Conservation (phyloP, 2,797 vertebrate genomes). For the Melanotaenia boesemani region DNA sequence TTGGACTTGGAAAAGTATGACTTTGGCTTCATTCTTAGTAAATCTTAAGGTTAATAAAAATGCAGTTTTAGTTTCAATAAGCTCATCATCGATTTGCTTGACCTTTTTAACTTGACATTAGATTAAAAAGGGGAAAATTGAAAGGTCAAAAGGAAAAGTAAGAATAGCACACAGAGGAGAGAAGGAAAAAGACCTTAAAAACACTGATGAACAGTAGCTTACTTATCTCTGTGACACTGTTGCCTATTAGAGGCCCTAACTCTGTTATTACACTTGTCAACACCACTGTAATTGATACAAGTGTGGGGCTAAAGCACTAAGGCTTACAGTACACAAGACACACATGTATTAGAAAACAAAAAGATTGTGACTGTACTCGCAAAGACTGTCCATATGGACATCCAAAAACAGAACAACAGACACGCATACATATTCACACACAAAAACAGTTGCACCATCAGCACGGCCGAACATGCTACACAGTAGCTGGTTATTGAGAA, state of each 20-base stretch:
- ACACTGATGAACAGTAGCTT: slow-evolving; percentile 44
- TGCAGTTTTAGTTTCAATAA: slow-evolving; percentile 6
- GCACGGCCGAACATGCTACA: slow-evolving; percentile 51
- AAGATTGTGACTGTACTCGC: slow-evolving; percentile 29
- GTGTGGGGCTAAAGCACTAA: slow-evolving; percentile 81
- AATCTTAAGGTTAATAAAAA: not conserved
- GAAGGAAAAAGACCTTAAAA: slow-evolving; percentile 27
- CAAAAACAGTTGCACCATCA: slow-evolving; percentile 74
- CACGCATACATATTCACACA: slow-evolving; percentile 70
- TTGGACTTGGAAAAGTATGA: not conserved
- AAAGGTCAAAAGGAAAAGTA: slow-evolving; percentile 16
- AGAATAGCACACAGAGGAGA: slow-evolving; percentile 27
- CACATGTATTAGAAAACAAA: slow-evolving; percentile 37
- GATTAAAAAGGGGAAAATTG: slow-evolving; percentile 44
- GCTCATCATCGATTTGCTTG: slow-evolving; percentile 40
- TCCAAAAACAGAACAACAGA: slow-evolving; percentile 52
- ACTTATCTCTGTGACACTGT: slow-evolving; percentile 80
- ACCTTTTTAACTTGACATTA: slow-evolving; percentile 78
- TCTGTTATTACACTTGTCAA: slow-evolving; percentile 92
- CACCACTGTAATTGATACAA: slow-evolving; percentile 88
- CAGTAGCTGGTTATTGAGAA: slow-evolving; percentile 50
- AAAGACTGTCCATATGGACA: slow-evolving; percentile 55
- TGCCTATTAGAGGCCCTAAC: slow-evolving; percentile 83
- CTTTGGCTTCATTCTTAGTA: slow-evolving; percentile 10
- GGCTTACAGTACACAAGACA: slow-evolving; percentile 64